Evolutionary conservation across 2,113 vertebrate genomes (phyloP).

Genomic region (Pomatorhinus ruficollis): DNA sequence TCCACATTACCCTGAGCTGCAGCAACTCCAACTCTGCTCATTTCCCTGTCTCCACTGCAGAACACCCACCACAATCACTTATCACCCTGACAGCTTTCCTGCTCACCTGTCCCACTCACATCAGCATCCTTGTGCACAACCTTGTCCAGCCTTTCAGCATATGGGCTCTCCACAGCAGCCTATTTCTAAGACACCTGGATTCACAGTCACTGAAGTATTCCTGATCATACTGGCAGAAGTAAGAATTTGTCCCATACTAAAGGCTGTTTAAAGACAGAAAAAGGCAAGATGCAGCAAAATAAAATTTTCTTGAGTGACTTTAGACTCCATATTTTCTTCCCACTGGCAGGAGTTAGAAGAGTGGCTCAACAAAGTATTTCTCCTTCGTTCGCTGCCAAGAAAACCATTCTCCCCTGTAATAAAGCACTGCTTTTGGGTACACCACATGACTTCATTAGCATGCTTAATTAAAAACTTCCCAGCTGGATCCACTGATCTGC

Average conservation of each 20-base stretch:
- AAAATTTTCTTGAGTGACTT: background rate
- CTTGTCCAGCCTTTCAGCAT: background rate
- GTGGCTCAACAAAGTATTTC: background rate
- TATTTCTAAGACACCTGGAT: background rate
- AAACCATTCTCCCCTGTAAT: background rate
- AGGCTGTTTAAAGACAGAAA: background rate
- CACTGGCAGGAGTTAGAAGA: background rate
- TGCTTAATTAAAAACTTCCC: background rate
- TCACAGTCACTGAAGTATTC: background rate
- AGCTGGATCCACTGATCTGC: background rate
- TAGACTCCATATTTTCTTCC: background rate
- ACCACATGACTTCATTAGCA: background rate
- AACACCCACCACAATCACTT: background rate
- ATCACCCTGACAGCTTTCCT: rapidly evolving
- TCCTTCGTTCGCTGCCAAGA: background rate
- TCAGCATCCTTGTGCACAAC: background rate
- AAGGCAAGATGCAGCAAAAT: background rate
- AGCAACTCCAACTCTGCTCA: rapidly evolving
- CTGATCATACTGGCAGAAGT: rapidly evolving
- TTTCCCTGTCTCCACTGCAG: background rate
- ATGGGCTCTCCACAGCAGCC: rapidly evolving
- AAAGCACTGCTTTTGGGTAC: background rate
- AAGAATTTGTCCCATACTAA: background rate
- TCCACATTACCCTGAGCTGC: background rate
- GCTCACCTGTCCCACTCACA: background rate